These are phyloP conservation scores for Manis pentadactyla DNA, from an alignment of 2,797 vertebrate genomes.

Conservation along the genomic window DNA sequence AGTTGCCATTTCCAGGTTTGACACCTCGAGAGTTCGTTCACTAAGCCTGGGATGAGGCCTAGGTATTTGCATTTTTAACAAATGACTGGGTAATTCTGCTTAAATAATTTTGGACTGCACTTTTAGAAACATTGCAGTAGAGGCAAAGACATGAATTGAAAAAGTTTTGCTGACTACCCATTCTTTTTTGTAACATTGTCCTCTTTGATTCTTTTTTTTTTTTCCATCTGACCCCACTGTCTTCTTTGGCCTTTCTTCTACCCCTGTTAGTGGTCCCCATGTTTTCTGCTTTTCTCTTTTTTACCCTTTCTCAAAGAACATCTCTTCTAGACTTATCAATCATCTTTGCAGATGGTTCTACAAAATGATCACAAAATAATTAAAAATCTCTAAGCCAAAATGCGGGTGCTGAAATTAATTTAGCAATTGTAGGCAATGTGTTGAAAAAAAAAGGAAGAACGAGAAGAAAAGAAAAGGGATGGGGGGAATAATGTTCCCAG, in stretches of 20 bases:
- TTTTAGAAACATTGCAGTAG: neutral
- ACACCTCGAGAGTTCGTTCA: neutral
- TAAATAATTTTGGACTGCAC: neutral
- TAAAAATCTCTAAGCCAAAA: slow-evolving; percentile 25
- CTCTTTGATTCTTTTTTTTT: neutral
- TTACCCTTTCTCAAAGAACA: neutral
- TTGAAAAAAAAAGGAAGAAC: neutral
- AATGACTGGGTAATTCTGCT: neutral
- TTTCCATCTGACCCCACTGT: neutral
- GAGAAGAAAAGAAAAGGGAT: neutral
- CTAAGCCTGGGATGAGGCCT: neutral
- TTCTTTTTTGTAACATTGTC: neutral
- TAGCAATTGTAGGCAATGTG: neutral
- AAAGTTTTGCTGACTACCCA: neutral
- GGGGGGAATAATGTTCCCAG: neutral
- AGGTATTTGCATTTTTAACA: slow-evolving; percentile 35
- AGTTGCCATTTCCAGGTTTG: neutral
- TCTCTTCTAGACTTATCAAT: slow-evolving; percentile 23
- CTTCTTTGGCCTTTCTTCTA: neutral
- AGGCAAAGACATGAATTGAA: neutral
- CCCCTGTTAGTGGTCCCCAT: neutral
- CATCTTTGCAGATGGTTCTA: neutral
- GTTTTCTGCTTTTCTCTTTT: slow-evolving; percentile 8
- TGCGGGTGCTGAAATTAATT: neutral
- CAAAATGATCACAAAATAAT: slow-evolving; percentile 8